These are phyloP conservation scores for Diabrotica virgifera DNA, from an alignment of 1,140 invertebrate species.

Conservation along the genomic window DNA sequence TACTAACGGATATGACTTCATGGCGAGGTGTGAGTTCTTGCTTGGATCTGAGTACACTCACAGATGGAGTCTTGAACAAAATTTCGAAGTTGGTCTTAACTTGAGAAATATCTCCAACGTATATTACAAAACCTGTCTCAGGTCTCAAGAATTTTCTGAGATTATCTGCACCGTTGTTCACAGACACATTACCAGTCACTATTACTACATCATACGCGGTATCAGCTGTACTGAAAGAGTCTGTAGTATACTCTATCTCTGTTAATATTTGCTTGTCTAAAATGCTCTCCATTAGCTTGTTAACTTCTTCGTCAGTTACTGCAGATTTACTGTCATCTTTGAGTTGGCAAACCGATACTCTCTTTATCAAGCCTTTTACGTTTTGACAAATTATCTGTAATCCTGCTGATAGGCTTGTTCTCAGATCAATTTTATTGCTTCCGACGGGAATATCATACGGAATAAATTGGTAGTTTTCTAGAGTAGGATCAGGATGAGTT, in stretches of 20 bases:
- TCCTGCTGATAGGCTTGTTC: slow-evolving; percentile 59
- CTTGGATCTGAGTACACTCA: slow-evolving; percentile 50
- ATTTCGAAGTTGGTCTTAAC: no score
- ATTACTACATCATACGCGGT: neutral
- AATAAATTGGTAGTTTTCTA: slow-evolving; percentile 80
- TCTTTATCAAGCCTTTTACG: neutral
- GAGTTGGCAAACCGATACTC: neutral
- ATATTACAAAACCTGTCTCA: neutral
- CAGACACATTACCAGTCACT: neutral
- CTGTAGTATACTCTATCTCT: neutral
- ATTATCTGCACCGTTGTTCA: neutral
- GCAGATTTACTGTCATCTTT: no score
- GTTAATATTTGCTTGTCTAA: neutral
- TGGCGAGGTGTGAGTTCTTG: neutral
- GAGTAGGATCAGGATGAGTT: slow-evolving; percentile 68
- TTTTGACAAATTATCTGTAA: slow-evolving; percentile 61
- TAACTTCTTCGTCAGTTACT: neutral
- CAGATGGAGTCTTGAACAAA: no score
- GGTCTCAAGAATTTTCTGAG: neutral
- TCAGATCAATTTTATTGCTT: slow-evolving; percentile 61
- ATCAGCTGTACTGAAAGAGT: neutral
- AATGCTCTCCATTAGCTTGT: neutral
- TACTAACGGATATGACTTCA: neutral
- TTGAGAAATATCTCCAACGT: neutral
- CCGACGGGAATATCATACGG: slow-evolving; percentile 61